These are phyloP conservation scores for Tetrapedia diversipes DNA, from an alignment of 2,888 invertebrate genomes.

Conservation along the genomic window DNA sequence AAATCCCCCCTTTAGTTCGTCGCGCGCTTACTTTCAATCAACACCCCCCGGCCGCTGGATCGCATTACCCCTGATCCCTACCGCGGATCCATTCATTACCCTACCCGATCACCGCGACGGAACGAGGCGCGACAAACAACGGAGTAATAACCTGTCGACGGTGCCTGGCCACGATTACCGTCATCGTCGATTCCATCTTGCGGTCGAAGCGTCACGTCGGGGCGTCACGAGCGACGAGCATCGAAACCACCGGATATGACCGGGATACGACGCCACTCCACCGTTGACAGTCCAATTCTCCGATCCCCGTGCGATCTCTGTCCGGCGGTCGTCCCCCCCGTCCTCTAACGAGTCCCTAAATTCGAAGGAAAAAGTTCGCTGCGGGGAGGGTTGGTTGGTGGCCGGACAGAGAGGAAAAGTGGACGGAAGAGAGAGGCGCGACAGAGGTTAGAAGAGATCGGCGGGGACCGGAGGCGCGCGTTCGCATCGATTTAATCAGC, in stretches of 20 bases:
- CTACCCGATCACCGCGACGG: slow-evolving; percentile 22
- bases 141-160: slow-evolving; percentile 39
- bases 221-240: slow-evolving; percentile 3
- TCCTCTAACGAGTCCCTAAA: slow-evolving; percentile 11
- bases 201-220: slow-evolving; percentile 9
- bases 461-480: slow-evolving; percentile 34
- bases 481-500: slow-evolving; percentile 79
- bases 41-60: neutral
- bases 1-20: slow-evolving; percentile 20
- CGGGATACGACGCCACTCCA: slow-evolving; percentile 14
- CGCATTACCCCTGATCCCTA: slow-evolving; percentile 6
- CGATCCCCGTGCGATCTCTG: slow-evolving; percentile 13
- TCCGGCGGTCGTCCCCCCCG: neutral
- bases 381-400: too few species aligned
- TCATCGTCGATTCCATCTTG: slow-evolving; percentile 28
- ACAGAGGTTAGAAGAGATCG: too few species aligned
- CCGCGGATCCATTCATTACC: slow-evolving; percentile 36
- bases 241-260: slow-evolving; percentile 5
- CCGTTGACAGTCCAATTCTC: slow-evolving; percentile 21
- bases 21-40: slow-evolving; percentile 29
- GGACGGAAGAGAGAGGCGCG: neutral
- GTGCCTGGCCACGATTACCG: slow-evolving; percentile 7
- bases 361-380: slow-evolving; percentile 18
- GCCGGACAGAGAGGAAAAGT: neutral
- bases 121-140: slow-evolving; percentile 28